Evolutionary conservation across 2,113 vertebrate species (phyloP).

Genomic region (Sphaerodactylus townsendi): DNA sequence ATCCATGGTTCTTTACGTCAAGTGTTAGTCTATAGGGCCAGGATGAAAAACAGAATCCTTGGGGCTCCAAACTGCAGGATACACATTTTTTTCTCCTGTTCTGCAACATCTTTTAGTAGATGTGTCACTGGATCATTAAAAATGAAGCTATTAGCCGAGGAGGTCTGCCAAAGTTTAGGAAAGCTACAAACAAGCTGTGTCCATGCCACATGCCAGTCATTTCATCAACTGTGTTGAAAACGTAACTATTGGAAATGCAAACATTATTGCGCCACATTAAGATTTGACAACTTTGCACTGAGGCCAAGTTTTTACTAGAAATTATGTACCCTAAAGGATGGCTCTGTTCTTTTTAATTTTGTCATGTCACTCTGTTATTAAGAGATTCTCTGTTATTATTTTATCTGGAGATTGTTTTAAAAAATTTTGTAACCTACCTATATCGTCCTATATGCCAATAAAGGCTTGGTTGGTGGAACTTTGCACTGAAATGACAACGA

Average conservation of each 20-base stretch:
- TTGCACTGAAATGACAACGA: not conserved
- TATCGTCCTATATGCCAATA: too few relatives aligned
- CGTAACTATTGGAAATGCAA: not conserved
- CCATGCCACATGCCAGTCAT: conserved; percentile 50
- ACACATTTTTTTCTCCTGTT: conserved; percentile 22
- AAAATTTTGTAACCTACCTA: too few relatives aligned
- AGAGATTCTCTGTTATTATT: too few relatives aligned
- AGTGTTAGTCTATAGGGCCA: conserved; percentile 33
- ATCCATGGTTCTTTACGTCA: conserved; percentile 1
- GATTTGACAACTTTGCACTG: not conserved
- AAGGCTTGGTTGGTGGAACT: too few relatives aligned
- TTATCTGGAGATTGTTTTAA: too few relatives aligned
- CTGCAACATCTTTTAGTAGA: conserved; percentile 41
- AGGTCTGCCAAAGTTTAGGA: conserved; percentile 34
- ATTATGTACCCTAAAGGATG: too few relatives aligned
- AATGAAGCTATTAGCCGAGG: conserved; percentile 4
- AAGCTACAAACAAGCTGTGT: conserved; percentile 39
- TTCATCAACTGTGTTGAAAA: not conserved
- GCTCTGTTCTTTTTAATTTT: too few relatives aligned
- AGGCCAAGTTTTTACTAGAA: too few relatives aligned
- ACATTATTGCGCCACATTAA: not conserved
- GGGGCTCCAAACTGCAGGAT: conserved; percentile 33
- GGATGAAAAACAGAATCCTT: conserved; percentile 45
- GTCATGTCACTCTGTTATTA: too few relatives aligned
- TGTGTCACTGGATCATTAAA: conserved; percentile 28